phyloP scores from a whole-genome alignment of 2,888 invertebrate genomes.

The Drosophila testacea region DNA sequence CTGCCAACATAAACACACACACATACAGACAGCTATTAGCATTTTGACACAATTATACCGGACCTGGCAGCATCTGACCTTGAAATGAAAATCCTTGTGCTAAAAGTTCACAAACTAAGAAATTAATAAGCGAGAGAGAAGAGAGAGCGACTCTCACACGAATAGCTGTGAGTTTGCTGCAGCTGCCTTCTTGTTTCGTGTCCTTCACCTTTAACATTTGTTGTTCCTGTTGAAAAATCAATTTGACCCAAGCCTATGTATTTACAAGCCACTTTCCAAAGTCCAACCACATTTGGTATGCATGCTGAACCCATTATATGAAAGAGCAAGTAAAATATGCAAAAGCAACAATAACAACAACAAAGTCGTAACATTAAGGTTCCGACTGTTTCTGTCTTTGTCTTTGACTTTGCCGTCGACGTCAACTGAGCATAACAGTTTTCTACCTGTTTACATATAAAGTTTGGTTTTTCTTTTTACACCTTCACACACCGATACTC shows the following conservation, averaged over 20 bases:
- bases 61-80: slow-evolving; percentile 53
- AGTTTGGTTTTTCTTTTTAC: slow-evolving; percentile 70
- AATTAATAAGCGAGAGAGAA: slow-evolving; percentile 10
- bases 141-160: slow-evolving; percentile 49
- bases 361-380: background rate
- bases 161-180: slow-evolving; percentile 48
- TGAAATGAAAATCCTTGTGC: slow-evolving; percentile 72
- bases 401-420: too few species aligned
- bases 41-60: slow-evolving; percentile 38
- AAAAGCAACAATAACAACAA: slow-evolving; percentile 35
- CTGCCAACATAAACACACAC: slow-evolving; percentile 20
- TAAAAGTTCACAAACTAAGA: slow-evolving; percentile 23
- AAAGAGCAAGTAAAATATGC: slow-evolving; percentile 63
- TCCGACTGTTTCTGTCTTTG: background rate
- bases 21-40: background rate
- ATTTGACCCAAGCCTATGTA: slow-evolving; percentile 29
- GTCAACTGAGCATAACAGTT: slow-evolving; percentile 78
- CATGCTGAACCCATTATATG: slow-evolving; percentile 63
- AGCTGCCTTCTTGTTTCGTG: slow-evolving; percentile 38
- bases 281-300: slow-evolving; percentile 60
- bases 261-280: slow-evolving; percentile 12
- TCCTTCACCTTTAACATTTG: slow-evolving; percentile 78
- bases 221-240: slow-evolving; percentile 70
- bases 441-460: slow-evolving; percentile 60
- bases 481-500: slow-evolving; percentile 69